Percentiles rank a stretch among this genome's conserved stretches.
These are phyloP conservation scores for Entomyzon cyanotis DNA, from an alignment of 2,113 vertebrate genomes.

Conservation along the genomic window DNA sequence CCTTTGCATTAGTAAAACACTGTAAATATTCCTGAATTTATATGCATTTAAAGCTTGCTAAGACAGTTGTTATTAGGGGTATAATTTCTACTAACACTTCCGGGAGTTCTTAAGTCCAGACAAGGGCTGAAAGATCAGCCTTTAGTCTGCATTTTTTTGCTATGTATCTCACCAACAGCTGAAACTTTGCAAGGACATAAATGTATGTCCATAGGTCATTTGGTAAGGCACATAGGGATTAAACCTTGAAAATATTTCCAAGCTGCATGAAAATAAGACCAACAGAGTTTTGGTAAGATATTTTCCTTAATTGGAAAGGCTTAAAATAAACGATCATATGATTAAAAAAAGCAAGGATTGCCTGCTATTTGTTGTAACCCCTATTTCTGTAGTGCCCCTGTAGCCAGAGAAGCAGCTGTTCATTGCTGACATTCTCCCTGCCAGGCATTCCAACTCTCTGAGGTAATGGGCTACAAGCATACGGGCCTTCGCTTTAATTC, in stretches of 20 bases:
- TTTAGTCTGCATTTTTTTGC: not conserved
- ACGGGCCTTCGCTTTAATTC: slow-evolving; percentile 57
- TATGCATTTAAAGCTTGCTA: not conserved
- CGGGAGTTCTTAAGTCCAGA: not conserved
- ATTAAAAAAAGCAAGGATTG: slow-evolving; percentile 68
- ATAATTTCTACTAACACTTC: not conserved
- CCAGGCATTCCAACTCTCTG: slow-evolving; percentile 91
- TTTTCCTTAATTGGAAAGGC: slow-evolving; percentile 64
- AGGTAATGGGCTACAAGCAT: slow-evolving; percentile 83
- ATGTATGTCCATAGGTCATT: not conserved
- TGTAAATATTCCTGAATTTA: not conserved
- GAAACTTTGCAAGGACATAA: not conserved
- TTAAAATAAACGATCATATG: slow-evolving; percentile 74
- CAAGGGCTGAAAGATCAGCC: not conserved
- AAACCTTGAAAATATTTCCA: slow-evolving; percentile 5
- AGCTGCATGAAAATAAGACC: not conserved
- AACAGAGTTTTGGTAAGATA: not conserved
- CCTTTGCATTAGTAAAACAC: not conserved
- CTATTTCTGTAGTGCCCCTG: slow-evolving; percentile 69
- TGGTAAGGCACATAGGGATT: not conserved
- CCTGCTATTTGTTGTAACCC: slow-evolving; percentile 68
- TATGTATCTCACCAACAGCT: not conserved
- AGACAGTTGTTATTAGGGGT: not conserved
- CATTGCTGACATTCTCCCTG: slow-evolving; percentile 81
- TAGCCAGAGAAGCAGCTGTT: slow-evolving; percentile 77